Conservation (phyloP, 2,888 invertebrate genomes). For the Melanchra persicariae region DNA sequence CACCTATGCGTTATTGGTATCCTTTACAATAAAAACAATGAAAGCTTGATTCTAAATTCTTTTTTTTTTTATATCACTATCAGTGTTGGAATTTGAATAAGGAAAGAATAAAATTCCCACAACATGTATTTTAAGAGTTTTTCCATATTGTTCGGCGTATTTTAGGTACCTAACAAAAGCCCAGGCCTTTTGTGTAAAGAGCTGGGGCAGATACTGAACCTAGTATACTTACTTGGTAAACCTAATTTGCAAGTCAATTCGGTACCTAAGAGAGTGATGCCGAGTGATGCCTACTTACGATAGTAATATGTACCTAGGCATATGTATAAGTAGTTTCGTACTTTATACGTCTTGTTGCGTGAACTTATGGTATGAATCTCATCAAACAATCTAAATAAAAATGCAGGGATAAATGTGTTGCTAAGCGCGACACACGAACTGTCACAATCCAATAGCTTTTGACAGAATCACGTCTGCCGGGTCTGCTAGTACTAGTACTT, state of each 20-base stretch:
- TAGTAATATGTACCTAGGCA: neutral
- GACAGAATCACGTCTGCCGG: too few species aligned
- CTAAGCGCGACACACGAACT: too few species aligned
- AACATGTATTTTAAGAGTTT: conserved; percentile 4
- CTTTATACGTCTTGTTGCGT: neutral
- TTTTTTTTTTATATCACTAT: neutral
- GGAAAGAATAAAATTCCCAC: conserved; percentile 9
- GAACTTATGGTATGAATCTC: neutral
- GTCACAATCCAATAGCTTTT: too few species aligned
- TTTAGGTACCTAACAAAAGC: neutral
- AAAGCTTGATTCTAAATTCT: neutral
- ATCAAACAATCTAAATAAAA: neutral
- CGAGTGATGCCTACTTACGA: neutral
- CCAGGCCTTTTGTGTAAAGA: neutral
- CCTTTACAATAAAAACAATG: neutral
- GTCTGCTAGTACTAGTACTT: too few species aligned
- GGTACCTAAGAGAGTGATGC: neutral
- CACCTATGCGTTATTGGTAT: too few species aligned
- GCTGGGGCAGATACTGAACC: neutral
- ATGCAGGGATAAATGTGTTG: too few species aligned
- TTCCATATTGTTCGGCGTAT: neutral
- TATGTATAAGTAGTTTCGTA: neutral
- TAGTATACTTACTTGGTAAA: conserved; percentile 7
- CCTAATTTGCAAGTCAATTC: conserved; percentile 45
- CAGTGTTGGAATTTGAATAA: conserved; percentile 20